Conservation (phyloP, 2,888 invertebrate species). For the Pyrocoelia pectoralis region DNA sequence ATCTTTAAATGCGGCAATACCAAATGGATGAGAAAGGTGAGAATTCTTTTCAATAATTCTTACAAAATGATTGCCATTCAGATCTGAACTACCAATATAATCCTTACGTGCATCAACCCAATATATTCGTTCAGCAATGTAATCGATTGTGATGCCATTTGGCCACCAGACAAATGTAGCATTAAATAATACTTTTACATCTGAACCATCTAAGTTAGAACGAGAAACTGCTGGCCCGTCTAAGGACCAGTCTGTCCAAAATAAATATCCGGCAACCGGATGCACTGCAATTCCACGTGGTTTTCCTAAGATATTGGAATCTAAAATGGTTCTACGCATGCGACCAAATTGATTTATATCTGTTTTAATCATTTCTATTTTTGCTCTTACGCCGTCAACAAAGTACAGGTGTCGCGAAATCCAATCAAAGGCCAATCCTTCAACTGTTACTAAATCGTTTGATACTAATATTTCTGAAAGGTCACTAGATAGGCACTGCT, state of each 20-base stretch:
- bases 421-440: neutral
- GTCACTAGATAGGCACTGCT: neutral
- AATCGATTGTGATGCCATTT: conserved; percentile 84
- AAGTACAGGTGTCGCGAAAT: neutral
- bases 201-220: conserved; percentile 80
- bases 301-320: conserved; percentile 58
- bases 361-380: neutral
- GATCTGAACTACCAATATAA: conserved; percentile 79
- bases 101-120: conserved; percentile 88
- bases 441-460: neutral
- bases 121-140: conserved; percentile 80
- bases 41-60: conserved; percentile 68
- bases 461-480: neutral
- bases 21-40: conserved; percentile 82
- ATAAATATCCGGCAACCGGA: conserved; percentile 80
- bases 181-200: conserved; percentile 70
- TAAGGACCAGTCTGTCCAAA: conserved; percentile 90
- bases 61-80: conserved; percentile 73
- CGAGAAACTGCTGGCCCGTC: conserved; percentile 78
- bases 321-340: conserved; percentile 78
- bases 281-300: conserved; percentile 86
- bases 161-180: conserved; percentile 81
- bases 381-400: neutral
- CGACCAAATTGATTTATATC: conserved; percentile 49
- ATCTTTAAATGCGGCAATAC: conserved; percentile 85